phyloP scores from a whole-genome alignment of 2,113 vertebrate genomes.

The Cyphotilapia sp. region DNA sequence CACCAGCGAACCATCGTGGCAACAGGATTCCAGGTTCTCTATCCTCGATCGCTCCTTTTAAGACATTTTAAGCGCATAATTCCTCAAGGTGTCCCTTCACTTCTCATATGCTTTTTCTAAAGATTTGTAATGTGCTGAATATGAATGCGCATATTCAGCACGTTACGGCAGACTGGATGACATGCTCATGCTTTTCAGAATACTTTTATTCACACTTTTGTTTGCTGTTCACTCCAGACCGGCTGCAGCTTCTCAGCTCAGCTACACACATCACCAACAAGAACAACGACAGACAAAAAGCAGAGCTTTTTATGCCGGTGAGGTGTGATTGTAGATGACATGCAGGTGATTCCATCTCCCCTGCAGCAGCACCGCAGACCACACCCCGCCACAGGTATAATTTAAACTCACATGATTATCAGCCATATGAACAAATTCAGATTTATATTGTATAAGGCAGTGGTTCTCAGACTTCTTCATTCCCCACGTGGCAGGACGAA shows the following conservation, averaged over 20 bases:
- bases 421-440: neutral
- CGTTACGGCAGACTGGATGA: neutral
- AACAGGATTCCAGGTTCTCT: too few species aligned
- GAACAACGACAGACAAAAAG: neutral
- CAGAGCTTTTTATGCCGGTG: neutral
- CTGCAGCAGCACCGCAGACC: neutral
- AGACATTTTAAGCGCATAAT: too few species aligned
- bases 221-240: neutral
- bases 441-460: neutral
- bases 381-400: neutral
- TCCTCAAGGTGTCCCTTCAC: too few species aligned
- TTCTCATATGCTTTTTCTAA: too few species aligned
- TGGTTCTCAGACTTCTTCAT: neutral
- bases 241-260: neutral
- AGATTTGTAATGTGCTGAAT: neutral
- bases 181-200: neutral
- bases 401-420: neutral
- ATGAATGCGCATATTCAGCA: neutral
- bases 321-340: neutral
- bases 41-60: too few species aligned
- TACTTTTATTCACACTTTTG: neutral
- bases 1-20: too few species aligned
- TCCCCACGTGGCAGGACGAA: neutral
- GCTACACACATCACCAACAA: neutral
- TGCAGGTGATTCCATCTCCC: neutral